Base-by-base conservation (phyloP, 2,113 vertebrate species). In the Menidia beryllina region DNA sequence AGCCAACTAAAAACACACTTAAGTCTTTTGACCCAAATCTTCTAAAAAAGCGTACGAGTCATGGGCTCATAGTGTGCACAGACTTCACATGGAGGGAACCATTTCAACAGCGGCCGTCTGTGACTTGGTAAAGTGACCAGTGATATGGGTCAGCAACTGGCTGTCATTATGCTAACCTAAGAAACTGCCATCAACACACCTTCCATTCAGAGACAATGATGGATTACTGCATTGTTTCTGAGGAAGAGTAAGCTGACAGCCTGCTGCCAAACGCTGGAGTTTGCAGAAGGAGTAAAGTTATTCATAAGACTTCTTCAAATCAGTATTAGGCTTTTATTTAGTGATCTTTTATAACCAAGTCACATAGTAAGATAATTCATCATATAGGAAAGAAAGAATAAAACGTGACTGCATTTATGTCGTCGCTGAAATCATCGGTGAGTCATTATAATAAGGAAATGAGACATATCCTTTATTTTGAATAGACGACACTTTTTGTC, bases 71-170 rank as follows among this genome's bases (percentile, higher is more conserved):
- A 53, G 14, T 5, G 17, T 14, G 30, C 23, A 20, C 19, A 39
- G 72, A 56, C 74, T 63, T 65, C 62, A 41, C 23, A 19, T 17
- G 7, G 0, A 14, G 36, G 39, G 20, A 19, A 8, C 34, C 13
- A 50, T 73, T 53, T 38, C 21, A 60, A 54, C 15, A 1, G 8
- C 12, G 10, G 39, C 39, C 50, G 49, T 67, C 24, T 58, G 39
- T 62, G 79, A 82, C 78, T 72, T 58, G 61, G 68, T 71, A 67
- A 56, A 34, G 20, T 64, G 74, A 68, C 43, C 69, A 20, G 54
- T 11, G 65, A 77, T 77, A 64, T 70, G 80, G 83, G 77, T 86
- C 83, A 88, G 49, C 21, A 38, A 53, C 26, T 56, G 41, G 60
- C 65, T 72, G 30, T 34, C 10, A 34, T 34, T 34, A 34, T 34